A percentile compares a stretch with the other conserved stretches of the same genome.
These are phyloP conservation scores for Napeogenes sylphis DNA, from an alignment of 2,888 invertebrate species.

Conservation along the genomic window DNA sequence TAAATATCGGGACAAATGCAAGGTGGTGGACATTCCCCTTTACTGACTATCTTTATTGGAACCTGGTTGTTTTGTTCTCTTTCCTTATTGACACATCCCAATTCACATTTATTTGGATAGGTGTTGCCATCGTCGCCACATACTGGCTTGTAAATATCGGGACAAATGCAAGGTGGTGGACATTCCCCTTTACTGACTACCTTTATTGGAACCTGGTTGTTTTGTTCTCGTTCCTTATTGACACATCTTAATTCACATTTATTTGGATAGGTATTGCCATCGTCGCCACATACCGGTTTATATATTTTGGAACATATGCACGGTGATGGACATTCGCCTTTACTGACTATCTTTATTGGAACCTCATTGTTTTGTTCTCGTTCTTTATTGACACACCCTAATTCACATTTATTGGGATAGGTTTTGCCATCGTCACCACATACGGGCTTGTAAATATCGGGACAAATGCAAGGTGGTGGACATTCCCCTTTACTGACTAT, in stretches of 20 bases:
- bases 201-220: constrained; percentile 19
- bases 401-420: too few relatives aligned
- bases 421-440: too few relatives aligned
- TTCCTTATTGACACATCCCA: constrained; percentile 34
- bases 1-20: background rate
- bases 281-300: constrained; percentile 37
- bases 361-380: too few relatives aligned
- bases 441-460: too few relatives aligned
- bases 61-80: background rate
- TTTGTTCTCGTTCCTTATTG: constrained; percentile 24
- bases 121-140: constrained; percentile 32
- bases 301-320: constrained; percentile 23
- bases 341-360: too few relatives aligned
- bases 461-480: too few relatives aligned
- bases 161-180: constrained; percentile 30
- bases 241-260: constrained; percentile 30
- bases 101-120: constrained; percentile 27
- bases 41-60: too few relatives aligned
- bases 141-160: constrained; percentile 23
- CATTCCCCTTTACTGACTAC: constrained; percentile 34
- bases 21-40: too few relatives aligned
- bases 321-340: background rate
- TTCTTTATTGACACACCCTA: too few relatives aligned
- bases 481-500: too few relatives aligned
- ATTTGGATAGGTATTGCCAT: constrained; percentile 78